Conservation (phyloP, 1,140 invertebrate genomes). For the Drosophila suzukii region DNA sequence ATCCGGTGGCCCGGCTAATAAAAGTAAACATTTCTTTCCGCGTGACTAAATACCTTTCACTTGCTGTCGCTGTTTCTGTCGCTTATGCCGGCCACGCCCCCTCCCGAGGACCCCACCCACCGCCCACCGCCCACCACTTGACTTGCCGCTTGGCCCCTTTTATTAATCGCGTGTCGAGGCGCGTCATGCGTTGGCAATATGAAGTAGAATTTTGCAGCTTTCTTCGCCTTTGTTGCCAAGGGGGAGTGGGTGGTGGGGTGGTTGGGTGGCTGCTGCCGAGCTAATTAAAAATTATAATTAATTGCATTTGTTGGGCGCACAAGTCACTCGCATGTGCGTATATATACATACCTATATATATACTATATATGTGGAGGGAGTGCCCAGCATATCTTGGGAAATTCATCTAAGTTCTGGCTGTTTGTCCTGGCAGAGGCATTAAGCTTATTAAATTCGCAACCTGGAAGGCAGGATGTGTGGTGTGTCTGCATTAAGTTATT, state of each 20-base stretch:
- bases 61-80: slow-evolving; percentile 65
- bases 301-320: slow-evolving; percentile 76
- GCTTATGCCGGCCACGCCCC: slow-evolving; percentile 47
- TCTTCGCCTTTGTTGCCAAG: slow-evolving; percentile 55
- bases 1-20: slow-evolving; percentile 60
- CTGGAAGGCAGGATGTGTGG: slow-evolving; percentile 26
- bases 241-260: slow-evolving; percentile 22
- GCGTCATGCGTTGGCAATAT: slow-evolving; percentile 70
- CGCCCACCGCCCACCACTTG: slow-evolving; percentile 28
- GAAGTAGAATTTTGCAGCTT: slow-evolving; percentile 68
- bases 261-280: slow-evolving; percentile 58
- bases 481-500: slow-evolving; percentile 73
- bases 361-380: slow-evolving; percentile 54
- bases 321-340: slow-evolving; percentile 45
- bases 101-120: slow-evolving; percentile 8
- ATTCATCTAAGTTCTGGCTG: slow-evolving; percentile 75
- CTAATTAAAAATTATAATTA: slow-evolving; percentile 82
- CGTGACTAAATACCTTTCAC: slow-evolving; percentile 82
- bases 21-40: slow-evolving; percentile 80
- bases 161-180: slow-evolving; percentile 78
- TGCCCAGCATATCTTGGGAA: slow-evolving; percentile 79
- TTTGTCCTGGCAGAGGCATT: slow-evolving; percentile 65
- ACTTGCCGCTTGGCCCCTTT: slow-evolving; percentile 46
- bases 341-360: too few relatives aligned
- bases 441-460: slow-evolving; percentile 77